Evolutionary conservation across 2,888 invertebrate species (phyloP).

Genomic region (Oligia strigilis): DNA sequence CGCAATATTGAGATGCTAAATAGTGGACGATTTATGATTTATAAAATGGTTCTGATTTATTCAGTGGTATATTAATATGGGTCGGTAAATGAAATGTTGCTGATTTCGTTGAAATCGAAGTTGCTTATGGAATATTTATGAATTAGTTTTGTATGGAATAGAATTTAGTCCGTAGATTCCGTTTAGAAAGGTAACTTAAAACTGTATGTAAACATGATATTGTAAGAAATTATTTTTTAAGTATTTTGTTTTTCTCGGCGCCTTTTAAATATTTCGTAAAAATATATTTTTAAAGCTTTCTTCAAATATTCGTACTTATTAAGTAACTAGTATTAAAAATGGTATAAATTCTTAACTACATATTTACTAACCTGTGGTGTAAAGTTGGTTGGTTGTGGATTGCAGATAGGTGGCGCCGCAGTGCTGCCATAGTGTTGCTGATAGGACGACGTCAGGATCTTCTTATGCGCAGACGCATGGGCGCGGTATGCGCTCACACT

Average conservation of each 20-base stretch:
- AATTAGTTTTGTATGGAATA: neutral
- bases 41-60: constrained; percentile 20
- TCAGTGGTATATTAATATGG: neutral
- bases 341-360: neutral
- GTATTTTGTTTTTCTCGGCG: neutral
- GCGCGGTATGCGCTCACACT: constrained; percentile 97
- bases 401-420: constrained; percentile 91
- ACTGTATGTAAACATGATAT: neutral
- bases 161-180: neutral
- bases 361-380: constrained; percentile 83
- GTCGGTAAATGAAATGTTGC: constrained; percentile 2
- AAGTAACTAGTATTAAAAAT: neutral
- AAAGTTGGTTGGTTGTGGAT: constrained; percentile 84
- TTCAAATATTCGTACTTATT: neutral
- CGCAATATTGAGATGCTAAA: constrained; percentile 25
- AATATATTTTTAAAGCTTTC: constrained; percentile 49
- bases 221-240: neutral
- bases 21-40: constrained; percentile 17
- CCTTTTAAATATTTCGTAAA: neutral
- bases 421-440: constrained; percentile 95
- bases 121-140: neutral
- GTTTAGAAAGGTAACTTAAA: too few relatives aligned
- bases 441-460: constrained; percentile 94
- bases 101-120: neutral
- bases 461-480: constrained; percentile 97